Base-by-base conservation (phyloP, 2,888 invertebrate genomes). In the Meghimatium bilineatum region DNA sequence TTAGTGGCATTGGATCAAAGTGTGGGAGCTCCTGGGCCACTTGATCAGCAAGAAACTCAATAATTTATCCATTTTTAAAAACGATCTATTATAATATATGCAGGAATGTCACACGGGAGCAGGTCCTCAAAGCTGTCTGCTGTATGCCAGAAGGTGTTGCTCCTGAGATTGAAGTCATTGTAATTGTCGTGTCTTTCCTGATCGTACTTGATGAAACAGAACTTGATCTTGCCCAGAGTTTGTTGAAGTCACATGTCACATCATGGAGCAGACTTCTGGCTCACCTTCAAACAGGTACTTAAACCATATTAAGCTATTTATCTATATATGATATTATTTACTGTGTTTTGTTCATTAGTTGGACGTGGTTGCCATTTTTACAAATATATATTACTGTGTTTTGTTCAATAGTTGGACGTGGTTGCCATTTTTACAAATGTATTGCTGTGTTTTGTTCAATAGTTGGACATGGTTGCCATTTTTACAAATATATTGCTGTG, bases 261-360 rank as follows among this genome's bases (percentile, higher is more conserved):
- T 84, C 56, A 80, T 85, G 60, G 78, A 67, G 66, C 72, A 44
- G 23, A n/a, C 72, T 86, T 29, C 67, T 86, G 32, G 63, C 71
- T 14, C 60, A 82, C 49, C 49, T 86, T 23, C 29, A 10, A 29
- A 77, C 74, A 74, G 74, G 86, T 86, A n/a, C 38, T 26, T 60
- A 1, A 38, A 56, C 56, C 20, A 44, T 44, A 44, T 44, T 44
- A 44, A 44, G 12, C 44, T 44, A 8, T 12, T 44, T 44, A 56
- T 23, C 56, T 56, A 56, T 17, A 56, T 23, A 17, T 3, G n/a
- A n/a, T n/a, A n/a, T n/a, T n/a, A n/a, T n/a, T n/a, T n/a, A n/a
- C n/a, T n/a, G n/a, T n/a, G n/a, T n/a, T n/a, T n/a, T n/a, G n/a
- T n/a, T n/a, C n/a, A n/a, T n/a, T n/a, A n/a, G n/a, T n/a, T n/a